Percentiles rank a stretch among this genome's conserved stretches.
Evolutionary conservation across 2,888 invertebrate species (phyloP).

Genomic region (Malthinus seriepunctatus): DNA sequence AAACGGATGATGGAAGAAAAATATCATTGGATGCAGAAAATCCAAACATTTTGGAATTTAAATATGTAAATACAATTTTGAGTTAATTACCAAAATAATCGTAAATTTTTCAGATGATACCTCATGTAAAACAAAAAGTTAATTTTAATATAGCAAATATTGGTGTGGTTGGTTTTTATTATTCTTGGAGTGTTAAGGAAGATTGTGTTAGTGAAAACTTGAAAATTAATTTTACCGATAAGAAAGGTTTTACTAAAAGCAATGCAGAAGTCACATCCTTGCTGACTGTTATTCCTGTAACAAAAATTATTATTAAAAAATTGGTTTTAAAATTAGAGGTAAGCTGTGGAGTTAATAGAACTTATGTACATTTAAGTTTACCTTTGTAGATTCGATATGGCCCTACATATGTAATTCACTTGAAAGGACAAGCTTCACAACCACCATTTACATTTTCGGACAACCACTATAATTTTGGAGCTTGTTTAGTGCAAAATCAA

Average conservation of each 20-base stretch:
- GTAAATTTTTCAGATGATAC: constrained; percentile 41
- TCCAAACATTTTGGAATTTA: constrained; percentile 51
- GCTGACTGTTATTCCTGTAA: constrained; percentile 31
- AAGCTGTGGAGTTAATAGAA: background rate
- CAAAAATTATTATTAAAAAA: constrained; percentile 26
- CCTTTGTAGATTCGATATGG: constrained; percentile 66
- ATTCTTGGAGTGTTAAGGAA: constrained; percentile 46
- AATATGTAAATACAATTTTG: constrained; percentile 44
- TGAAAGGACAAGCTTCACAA: constrained; percentile 63
- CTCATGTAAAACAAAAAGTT: constrained; percentile 38
- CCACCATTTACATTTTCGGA: constrained; percentile 66
- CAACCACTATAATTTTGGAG: constrained; percentile 66
- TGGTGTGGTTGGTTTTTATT: constrained; percentile 49
- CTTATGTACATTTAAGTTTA: background rate
- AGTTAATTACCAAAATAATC: background rate
- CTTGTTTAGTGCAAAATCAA: constrained; percentile 63
- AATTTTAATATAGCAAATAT: constrained; percentile 47
- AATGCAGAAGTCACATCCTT: constrained; percentile 21
- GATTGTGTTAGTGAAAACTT: constrained; percentile 33
- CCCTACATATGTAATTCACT: constrained; percentile 62
- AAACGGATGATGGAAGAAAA: constrained; percentile 37
- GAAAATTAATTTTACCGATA: constrained; percentile 27
- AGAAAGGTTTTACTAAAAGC: constrained; percentile 36
- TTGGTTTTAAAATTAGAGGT: constrained; percentile 28
- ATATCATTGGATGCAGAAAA: constrained; percentile 39